phyloP scores from a whole-genome alignment of 64 coral and sea anemone species.

The Hydrozoanthus tunicans region DNA sequence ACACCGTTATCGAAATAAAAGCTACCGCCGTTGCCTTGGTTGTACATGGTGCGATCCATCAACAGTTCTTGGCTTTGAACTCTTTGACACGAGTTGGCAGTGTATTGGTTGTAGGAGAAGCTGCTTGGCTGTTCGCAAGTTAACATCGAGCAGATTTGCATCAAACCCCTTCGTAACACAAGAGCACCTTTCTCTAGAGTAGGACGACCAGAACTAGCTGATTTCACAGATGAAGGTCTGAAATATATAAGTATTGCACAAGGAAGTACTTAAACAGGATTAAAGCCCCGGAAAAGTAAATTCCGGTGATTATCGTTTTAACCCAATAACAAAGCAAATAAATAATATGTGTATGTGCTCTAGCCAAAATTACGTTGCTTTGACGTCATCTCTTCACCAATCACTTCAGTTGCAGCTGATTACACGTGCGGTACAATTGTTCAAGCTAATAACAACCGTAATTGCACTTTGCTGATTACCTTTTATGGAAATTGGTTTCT shows the following conservation, averaged over 20 bases:
- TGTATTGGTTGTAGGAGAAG: background rate
- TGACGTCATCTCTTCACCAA: conserved; percentile 28
- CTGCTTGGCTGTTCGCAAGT: conserved; percentile 3
- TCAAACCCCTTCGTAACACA: background rate
- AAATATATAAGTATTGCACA: conserved; percentile 9
- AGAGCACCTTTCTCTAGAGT: background rate
- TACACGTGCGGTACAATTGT: background rate
- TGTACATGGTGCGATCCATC: background rate
- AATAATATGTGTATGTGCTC: conserved; percentile 12
- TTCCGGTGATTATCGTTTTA: background rate
- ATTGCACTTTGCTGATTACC: background rate
- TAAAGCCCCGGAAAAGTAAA: background rate
- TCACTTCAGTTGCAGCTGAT: background rate
- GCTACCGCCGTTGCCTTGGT: background rate
- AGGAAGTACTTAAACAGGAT: conserved; percentile 47
- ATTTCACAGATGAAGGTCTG: background rate
- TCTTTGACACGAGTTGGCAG: background rate
- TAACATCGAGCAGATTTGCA: background rate
- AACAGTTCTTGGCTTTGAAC: background rate
- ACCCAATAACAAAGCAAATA: background rate
- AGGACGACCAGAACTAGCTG: background rate
- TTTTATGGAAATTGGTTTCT: conserved; percentile 25
- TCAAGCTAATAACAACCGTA: background rate
- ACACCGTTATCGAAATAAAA: background rate
- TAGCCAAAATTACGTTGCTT: conserved; percentile 11